Conservation (phyloP, 2,888 invertebrate genomes). For the Rapana venosa region DNA sequence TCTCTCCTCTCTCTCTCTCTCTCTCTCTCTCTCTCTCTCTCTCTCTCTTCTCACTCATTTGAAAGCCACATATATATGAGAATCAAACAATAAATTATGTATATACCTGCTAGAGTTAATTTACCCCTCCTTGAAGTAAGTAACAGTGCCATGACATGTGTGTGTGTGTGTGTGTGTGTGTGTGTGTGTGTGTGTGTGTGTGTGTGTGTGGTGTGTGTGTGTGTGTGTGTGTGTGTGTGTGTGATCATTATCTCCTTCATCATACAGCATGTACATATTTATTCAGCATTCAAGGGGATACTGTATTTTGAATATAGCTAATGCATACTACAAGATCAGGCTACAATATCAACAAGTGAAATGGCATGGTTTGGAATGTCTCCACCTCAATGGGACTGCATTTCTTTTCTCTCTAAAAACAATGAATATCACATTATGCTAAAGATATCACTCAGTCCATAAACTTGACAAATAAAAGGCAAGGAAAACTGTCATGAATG, state of each 20-base stretch:
- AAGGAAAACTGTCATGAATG: background rate
- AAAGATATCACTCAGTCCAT: too few species aligned
- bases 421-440: too few species aligned
- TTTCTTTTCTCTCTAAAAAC: too few species aligned
- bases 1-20: too few species aligned
- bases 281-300: background rate
- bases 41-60: background rate
- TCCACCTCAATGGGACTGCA: too few species aligned
- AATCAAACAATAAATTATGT: background rate
- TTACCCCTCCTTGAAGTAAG: background rate
- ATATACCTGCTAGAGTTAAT: background rate
- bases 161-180: conserved; percentile 18
- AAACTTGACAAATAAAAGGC: background rate
- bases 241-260: background rate
- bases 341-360: too few species aligned
- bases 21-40: too few species aligned
- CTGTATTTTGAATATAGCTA: background rate
- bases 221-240: background rate
- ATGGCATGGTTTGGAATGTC: too few species aligned
- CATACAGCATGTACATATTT: background rate
- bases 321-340: background rate
- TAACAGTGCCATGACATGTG: background rate
- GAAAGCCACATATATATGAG: background rate
- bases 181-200: conserved; percentile 18
- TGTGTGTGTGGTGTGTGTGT: background rate